Percentiles rank a stretch among this genome's conserved stretches.
These are phyloP conservation scores for Tichodroma muraria DNA, from an alignment of 2,113 vertebrate species.

Conservation along the genomic window DNA sequence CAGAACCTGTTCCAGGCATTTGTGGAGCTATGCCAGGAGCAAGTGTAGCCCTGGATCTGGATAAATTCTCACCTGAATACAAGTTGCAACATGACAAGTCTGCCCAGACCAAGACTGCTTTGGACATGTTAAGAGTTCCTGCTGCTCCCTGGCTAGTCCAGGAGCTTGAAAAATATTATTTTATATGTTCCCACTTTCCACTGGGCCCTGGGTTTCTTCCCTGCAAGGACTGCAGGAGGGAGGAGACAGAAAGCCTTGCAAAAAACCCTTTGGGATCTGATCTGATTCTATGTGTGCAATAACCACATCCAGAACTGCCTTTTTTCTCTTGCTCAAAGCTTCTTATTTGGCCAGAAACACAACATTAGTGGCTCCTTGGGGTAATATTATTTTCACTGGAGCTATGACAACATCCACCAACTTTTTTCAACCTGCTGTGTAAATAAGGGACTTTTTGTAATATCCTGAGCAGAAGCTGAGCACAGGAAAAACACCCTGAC, in stretches of 20 bases:
- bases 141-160: background rate
- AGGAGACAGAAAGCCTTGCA: background rate
- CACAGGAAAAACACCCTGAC: background rate
- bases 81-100: background rate
- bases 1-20: background rate
- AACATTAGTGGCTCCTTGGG: background rate
- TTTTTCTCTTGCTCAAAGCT: background rate
- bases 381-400: background rate
- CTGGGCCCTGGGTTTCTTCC: background rate
- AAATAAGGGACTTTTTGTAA: background rate
- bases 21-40: background rate
- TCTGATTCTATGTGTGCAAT: background rate
- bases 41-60: background rate
- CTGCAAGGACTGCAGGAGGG: background rate
- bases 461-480: background rate
- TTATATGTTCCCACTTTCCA: background rate
- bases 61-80: background rate
- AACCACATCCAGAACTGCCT: background rate
- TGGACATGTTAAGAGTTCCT: background rate
- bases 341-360: background rate
- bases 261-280: background rate
- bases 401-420: background rate
- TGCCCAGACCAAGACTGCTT: background rate
- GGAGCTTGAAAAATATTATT: background rate
- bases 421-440: background rate